Evolutionary conservation across 2,888 invertebrate species (phyloP).

Genomic region (Athripsodes cinereus): DNA sequence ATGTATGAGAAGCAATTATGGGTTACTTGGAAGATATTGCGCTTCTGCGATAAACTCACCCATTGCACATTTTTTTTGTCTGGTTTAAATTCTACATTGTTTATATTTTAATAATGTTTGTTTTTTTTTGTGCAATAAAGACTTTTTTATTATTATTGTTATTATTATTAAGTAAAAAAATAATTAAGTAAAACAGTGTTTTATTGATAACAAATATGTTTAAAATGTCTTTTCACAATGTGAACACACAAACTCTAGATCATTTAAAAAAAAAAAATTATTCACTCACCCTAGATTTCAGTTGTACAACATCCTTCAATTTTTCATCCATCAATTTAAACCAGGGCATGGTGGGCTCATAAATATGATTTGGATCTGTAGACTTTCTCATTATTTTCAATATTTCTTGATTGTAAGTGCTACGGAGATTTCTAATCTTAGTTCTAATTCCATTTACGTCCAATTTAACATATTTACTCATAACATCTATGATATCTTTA

Average conservation of each 20-base stretch:
- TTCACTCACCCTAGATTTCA: not conserved
- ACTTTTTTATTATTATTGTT: too few species aligned
- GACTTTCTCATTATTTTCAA: conserved; percentile 15
- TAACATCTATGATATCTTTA: conserved; percentile 9
- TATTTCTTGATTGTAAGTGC: conserved; percentile 19
- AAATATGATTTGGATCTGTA: conserved; percentile 17
- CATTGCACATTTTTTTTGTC: too few species aligned
- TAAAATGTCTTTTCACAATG: too few species aligned
- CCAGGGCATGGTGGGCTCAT: conserved; percentile 16
- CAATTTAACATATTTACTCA: conserved; percentile 10
- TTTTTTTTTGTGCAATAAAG: too few species aligned
- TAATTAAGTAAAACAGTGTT: not conserved
- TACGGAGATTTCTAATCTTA: conserved; percentile 19
- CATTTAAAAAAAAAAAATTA: too few species aligned
- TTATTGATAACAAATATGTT: too few species aligned
- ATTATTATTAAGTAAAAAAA: too few species aligned
- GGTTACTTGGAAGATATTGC: too few species aligned
- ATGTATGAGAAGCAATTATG: not conserved
- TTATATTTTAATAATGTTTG: too few species aligned
- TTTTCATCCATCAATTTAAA: conserved; percentile 16
- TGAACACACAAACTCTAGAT: too few species aligned
- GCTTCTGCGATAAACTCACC: too few species aligned
- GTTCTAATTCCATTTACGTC: conserved; percentile 14
- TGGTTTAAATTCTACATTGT: too few species aligned
- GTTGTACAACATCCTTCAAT: conserved; percentile 11